Evolutionary conservation across 1,140 invertebrate genomes (phyloP), one percentile per base, ranked within the genome.

Genomic region (Linepithema humile): DNA sequence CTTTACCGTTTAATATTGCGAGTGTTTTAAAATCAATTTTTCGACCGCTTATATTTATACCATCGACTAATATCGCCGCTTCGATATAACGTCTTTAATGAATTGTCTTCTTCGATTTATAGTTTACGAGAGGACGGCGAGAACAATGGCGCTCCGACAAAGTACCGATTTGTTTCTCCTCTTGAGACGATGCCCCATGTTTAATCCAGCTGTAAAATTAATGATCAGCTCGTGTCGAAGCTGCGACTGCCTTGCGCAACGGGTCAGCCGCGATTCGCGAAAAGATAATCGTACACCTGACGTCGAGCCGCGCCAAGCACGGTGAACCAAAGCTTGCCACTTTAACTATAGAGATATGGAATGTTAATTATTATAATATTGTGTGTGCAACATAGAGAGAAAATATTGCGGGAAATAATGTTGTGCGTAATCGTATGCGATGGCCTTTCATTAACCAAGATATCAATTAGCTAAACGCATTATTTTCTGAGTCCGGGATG

Each of bases 141-240:
- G 75, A 80, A 80, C 64, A 80, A 80, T 80, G 26, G 35, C 62
- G 75, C 48, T 53, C 62, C 32, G 75, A 53, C 45, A 32, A 80
- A 80, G 48, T 80, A 80, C 43, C 64, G 75, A 80, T 80, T 80
- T 80, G 50, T 80, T 69, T 55, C 75, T 69, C 75, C n/a, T 69
- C 53, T 69, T 65, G 43, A 40, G 26, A 80, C 26, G 75, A 69
- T 78, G 62, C 23, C 48, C 23, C 64, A 64, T 50, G 64, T 50
- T 69, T 55, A 70, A 69, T 80, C 64, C 62, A 40, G 64, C 75
- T 55, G 62, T 80, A 80, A 80, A 80, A 80, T 80, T 80, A 80
- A 80, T 80, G 64, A 80, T 80, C 75, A 70, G 35, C 75, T 80
- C 75, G 75, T 80, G 75, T 70, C 64, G 64, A 69, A 80, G 75